Percentiles rank a stretch among this genome's conserved stretches.
Evolutionary conservation across 2,888 invertebrate species (phyloP).

Genomic region (Cantharis nigra): DNA sequence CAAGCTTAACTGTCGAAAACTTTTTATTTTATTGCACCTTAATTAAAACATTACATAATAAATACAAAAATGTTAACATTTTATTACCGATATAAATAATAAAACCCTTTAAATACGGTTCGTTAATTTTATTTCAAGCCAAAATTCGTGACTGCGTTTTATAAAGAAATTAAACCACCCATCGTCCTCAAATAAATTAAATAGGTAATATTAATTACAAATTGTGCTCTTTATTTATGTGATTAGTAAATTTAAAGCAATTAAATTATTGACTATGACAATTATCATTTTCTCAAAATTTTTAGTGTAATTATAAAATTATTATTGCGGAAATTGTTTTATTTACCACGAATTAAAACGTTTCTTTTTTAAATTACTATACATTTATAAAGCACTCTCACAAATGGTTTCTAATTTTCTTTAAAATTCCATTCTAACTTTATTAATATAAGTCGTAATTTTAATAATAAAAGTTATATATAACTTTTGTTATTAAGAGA

Average conservation of each 20-base stretch:
- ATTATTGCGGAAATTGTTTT: not conserved
- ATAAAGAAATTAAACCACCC: not conserved
- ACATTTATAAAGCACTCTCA: not conserved
- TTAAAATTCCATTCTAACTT: not conserved
- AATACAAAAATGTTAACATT: not conserved
- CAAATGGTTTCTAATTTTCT: not conserved
- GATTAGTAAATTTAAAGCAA: not conserved
- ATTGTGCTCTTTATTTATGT: not conserved
- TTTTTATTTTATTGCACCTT: not conserved
- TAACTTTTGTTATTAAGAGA: not conserved
- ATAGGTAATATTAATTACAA: not conserved
- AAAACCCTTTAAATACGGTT: not conserved
- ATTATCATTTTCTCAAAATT: not conserved
- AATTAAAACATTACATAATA: not conserved
- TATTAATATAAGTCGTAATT: not conserved
- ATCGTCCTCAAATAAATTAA: not conserved
- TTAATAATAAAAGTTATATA: not conserved
- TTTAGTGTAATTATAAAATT: not conserved
- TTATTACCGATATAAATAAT: not conserved
- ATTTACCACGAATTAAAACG: not conserved
- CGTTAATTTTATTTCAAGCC: not conserved
- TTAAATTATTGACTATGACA: not conserved
- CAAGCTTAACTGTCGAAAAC: not conserved
- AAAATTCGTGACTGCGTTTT: not conserved
- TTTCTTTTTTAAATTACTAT: not conserved